phyloP scores from a whole-genome alignment of 2,888 invertebrate genomes.

The Pristionchus japonicus region DNA sequence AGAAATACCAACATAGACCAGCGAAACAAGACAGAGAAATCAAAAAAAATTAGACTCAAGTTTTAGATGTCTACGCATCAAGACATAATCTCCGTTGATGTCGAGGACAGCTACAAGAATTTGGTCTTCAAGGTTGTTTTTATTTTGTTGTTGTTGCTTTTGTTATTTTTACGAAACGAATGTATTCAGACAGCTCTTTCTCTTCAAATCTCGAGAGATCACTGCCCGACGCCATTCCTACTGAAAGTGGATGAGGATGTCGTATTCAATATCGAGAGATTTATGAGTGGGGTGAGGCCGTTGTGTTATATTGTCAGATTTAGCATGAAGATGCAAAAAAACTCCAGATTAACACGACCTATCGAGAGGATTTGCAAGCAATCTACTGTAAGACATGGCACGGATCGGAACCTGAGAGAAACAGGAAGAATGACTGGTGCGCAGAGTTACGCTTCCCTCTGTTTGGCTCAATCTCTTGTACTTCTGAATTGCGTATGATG shows the following conservation, averaged over 20 bases:
- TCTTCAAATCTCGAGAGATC: background rate
- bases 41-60: background rate
- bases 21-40: too few relatives aligned
- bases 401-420: background rate
- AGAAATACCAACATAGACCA: too few relatives aligned
- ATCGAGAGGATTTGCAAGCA: background rate
- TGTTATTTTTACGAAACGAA: too few relatives aligned
- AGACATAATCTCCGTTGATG: background rate
- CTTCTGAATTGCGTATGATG: background rate
- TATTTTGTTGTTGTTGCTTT: too few relatives aligned
- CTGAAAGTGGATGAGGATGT: conserved; percentile 29
- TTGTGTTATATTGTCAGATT: background rate
- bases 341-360: background rate
- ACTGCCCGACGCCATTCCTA: background rate
- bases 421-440: background rate
- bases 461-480: too few relatives aligned
- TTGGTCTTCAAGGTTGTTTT: conserved; percentile 38
- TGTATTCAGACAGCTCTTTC: background rate
- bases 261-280: conserved; percentile 37
- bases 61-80: background rate
- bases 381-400: conserved; percentile 42
- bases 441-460: background rate
- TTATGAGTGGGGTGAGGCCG: background rate
- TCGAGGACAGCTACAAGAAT: conserved; percentile 18
- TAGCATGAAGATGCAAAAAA: background rate